Conservation (phyloP, 2,113 vertebrate species). For the Ameiurus melas region DNA sequence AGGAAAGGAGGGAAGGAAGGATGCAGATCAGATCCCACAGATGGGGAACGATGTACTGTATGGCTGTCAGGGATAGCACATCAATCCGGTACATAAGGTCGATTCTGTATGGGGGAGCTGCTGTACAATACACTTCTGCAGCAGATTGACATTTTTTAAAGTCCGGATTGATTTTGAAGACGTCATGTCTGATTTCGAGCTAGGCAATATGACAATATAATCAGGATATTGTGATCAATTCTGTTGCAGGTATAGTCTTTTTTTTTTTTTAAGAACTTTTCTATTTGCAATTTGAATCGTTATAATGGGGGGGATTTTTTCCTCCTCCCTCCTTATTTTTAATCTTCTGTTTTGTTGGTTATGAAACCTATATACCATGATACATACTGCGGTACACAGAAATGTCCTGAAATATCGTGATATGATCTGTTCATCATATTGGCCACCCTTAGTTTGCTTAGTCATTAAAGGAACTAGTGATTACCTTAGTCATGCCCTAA, state of each 20-base stretch:
- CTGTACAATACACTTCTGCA: too few species aligned
- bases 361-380: too few species aligned
- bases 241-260: background rate
- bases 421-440: background rate
- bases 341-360: background rate
- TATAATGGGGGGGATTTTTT: background rate
- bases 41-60: background rate
- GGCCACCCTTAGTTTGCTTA: background rate
- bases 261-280: background rate
- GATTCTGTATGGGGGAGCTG: background rate
- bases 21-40: slow-evolving; percentile 23
- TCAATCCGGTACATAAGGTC: background rate
- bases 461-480: background rate
- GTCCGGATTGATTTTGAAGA: background rate
- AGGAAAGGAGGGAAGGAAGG: slow-evolving; percentile 18
- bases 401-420: background rate
- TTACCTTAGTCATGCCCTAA: background rate
- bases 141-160: background rate
- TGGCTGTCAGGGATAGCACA: background rate
- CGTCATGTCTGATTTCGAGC: background rate
- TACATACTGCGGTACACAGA: background rate
- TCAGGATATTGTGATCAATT: background rate
- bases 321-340: background rate
- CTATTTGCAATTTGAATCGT: background rate
- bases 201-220: background rate